Evolutionary conservation across 2,888 invertebrate genomes (phyloP).

Genomic region (Epinotia demarniana): DNA sequence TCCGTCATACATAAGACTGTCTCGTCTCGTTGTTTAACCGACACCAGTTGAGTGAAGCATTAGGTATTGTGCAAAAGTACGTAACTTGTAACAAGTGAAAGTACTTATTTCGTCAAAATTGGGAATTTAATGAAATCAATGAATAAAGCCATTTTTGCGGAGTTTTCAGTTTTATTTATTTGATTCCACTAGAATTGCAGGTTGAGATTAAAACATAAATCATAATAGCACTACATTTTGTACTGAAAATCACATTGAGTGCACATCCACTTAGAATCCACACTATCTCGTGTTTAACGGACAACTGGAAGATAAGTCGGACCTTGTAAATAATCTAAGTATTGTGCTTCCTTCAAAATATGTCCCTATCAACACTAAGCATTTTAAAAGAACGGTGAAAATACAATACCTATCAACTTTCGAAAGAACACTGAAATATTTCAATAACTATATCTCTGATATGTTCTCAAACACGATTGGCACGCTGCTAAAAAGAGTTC

Average conservation of each 20-base stretch:
- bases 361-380: not conserved
- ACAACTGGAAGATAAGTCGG: too few relatives aligned
- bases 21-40: too few relatives aligned
- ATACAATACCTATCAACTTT: not conserved
- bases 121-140: not conserved
- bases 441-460: not conserved
- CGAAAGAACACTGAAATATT: not conserved
- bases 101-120: not conserved
- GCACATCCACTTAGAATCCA: too few relatives aligned
- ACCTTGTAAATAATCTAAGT: not conserved
- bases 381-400: not conserved
- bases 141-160: not conserved
- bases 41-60: too few relatives aligned
- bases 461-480: not conserved
- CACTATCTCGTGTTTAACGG: too few relatives aligned
- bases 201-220: not conserved
- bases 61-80: too few relatives aligned
- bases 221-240: not conserved
- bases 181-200: not conserved
- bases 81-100: not conserved
- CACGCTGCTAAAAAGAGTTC: too few relatives aligned
- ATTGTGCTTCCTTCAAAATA: not conserved
- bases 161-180: not conserved
- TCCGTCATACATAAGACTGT: too few relatives aligned
- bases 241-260: too few relatives aligned